Base-by-base conservation (phyloP, 2,888 invertebrate species). In the Acanthosepion pharaonis region DNA sequence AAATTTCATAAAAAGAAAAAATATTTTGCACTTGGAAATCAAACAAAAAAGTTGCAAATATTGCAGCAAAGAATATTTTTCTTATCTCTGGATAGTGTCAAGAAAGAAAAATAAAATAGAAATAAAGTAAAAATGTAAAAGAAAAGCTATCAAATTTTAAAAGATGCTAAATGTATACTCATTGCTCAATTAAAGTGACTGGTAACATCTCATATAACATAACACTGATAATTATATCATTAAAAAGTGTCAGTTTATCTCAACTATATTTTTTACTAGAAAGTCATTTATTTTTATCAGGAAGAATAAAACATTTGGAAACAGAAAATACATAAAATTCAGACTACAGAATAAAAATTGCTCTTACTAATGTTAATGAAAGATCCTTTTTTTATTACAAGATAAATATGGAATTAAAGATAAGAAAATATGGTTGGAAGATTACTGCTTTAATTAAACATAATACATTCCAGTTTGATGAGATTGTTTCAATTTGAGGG, bases 91-190 rank as follows among this genome's bases (percentile, higher is more conserved):
- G n/a, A 78, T 78, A 78, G 78, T 78, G 78, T 78, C 78, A 78
- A 78, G 18, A n/a, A 78, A n/a, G 9, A 15, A 78, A n/a, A 78
- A 78, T 8, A 8, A n/a, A 78, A n/a, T 3, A n/a, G 6, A 78
- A 11, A 78, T n/a, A 28, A 78, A 78, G 78, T 11, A 78, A 33
- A n/a, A 33, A 78, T n/a, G 18, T 33, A n/a, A 78, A 33, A 33
- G n/a, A 78, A 78, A 78, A 15, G 11, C n/a, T 6, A 20, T 20
- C 20, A 78, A 78, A n/a, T 78, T 33, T 78, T 0, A n/a, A 78
- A 78, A 78, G n/a, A 78, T 78, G 78, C n/a, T n/a, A 78, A 78
- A 78, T 78, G n/a, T 78, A 78, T 78, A 78, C 78, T 78, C 78
- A 78, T 78, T 78, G n/a, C 78, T 78, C n/a, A 33, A 59, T 59